These are phyloP conservation scores for Harmothoe impar DNA, from an alignment of 2,888 invertebrate species.

Conservation along the genomic window DNA sequence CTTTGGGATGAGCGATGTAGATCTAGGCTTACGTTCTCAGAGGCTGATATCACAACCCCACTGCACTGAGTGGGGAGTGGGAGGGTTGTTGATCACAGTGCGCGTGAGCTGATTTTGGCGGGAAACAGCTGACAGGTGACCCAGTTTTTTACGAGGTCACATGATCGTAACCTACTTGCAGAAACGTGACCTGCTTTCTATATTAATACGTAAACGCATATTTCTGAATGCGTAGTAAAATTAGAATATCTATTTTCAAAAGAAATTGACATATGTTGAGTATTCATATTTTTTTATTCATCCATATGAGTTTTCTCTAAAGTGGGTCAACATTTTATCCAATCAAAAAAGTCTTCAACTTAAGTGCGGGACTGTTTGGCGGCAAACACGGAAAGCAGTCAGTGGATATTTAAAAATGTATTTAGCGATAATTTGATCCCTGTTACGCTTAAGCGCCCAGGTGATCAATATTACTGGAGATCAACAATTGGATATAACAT, in stretches of 20 bases:
- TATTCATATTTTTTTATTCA: background rate
- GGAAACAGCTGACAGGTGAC: slow-evolving; percentile 40
- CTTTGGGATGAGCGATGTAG: too few species aligned
- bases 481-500: too few species aligned
- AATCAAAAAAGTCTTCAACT: slow-evolving; percentile 15
- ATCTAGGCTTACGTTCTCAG: too few species aligned
- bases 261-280: background rate
- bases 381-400: slow-evolving; percentile 19
- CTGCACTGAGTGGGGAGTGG: too few species aligned
- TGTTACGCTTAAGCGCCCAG: too few species aligned
- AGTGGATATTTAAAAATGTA: slow-evolving; percentile 5
- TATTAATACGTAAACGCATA: background rate
- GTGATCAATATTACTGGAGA: too few species aligned
- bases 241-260: background rate
- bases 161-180: slow-evolving; percentile 31
- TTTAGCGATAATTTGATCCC: too few species aligned
- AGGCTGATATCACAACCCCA: too few species aligned
- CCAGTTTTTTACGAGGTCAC: slow-evolving; percentile 18
- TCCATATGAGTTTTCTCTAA: background rate
- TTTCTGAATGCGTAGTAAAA: background rate
- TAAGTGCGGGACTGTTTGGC: slow-evolving; percentile 31
- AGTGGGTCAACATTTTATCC: background rate
- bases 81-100: too few species aligned
- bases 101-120: slow-evolving; percentile 48
- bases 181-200: slow-evolving; percentile 13